Evolutionary conservation across 1,140 invertebrate genomes (phyloP), one percentile per base, ranked within the genome.

Genomic region (Drosophila murphyi): DNA sequence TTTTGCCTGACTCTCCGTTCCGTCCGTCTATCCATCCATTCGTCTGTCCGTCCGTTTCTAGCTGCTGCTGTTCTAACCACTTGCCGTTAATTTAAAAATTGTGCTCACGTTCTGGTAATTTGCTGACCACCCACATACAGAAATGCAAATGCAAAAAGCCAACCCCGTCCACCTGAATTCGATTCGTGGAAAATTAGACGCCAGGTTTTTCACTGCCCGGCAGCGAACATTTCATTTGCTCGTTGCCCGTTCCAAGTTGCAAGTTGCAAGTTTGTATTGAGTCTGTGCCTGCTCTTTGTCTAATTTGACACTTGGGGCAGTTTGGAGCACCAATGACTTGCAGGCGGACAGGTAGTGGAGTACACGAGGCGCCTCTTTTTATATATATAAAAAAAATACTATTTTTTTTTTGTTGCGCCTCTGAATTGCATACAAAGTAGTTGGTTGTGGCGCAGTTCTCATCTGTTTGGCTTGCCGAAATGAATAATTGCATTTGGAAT

Each of bases 81-180:
- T 89, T 85, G 78, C 85, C 78, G 85, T 89, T 89, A 85, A 89
- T 90, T 90, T 89, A 79, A 90, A 86, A 85, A 91, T 91, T 91
- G 88, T 79, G 76, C 83, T 91, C 88, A 91, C 88, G 88, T 88
- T 91, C 83, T 60, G 64, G 80, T 88, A 91, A 91, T 91, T 91
- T 91, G 76, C 78, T 72, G 86, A 82, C 88, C 88, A 91, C 88
- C 88, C 88, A 91, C 88, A 89, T 89, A 81, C 85, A 85, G 20
- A 20, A 89, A 90, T 85, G 70, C 47, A 43, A 56, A 67, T 48
- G 20, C 20, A 51, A 67, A 55, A 43, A 5, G 51, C 64, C 2
- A n/a, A n/a, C 48, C 59, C 45, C 64, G 4, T 43, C 57, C 45
- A n/a, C 37, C 55, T 32, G 35, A 51, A 71, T 59, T 48, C 59